Evolutionary conservation across 2,113 vertebrate species (phyloP).

Genomic region (Pluvianellus socialis): DNA sequence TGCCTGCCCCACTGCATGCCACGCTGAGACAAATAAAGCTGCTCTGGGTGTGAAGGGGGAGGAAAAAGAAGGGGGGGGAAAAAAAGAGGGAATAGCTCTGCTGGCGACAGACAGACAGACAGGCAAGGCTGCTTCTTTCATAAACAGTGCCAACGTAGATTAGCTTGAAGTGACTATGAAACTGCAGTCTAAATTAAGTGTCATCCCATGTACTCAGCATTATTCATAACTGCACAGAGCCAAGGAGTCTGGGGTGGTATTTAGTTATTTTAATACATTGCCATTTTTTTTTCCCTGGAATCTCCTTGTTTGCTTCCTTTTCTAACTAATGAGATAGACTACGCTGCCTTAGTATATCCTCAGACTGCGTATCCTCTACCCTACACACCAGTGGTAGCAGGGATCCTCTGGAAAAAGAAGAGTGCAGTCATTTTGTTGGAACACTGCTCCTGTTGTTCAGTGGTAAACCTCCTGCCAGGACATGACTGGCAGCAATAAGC

Average conservation of each 20-base stretch:
- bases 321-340: not conserved
- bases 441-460: not conserved
- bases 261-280: not conserved
- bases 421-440: not conserved
- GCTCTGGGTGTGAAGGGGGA: not conserved
- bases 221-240: constrained; percentile 13
- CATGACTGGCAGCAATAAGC: not conserved
- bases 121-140: not conserved
- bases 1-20: not conserved
- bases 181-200: constrained; percentile 36
- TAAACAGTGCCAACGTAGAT: not conserved
- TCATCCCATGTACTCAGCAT: not conserved
- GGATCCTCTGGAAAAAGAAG: not conserved
- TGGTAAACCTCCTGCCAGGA: not conserved
- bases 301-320: not conserved
- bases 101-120: not conserved
- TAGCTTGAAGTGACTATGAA: constrained; percentile 25
- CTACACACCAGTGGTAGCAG: not conserved
- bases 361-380: not conserved
- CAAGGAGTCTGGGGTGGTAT: not conserved
- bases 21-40: not conserved
- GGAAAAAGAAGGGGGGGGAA: too few species aligned
- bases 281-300: not conserved
- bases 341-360: not conserved
- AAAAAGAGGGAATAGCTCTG: not conserved